Conservation (phyloP, 2,888 invertebrate species). For the Julus scandinavius region DNA sequence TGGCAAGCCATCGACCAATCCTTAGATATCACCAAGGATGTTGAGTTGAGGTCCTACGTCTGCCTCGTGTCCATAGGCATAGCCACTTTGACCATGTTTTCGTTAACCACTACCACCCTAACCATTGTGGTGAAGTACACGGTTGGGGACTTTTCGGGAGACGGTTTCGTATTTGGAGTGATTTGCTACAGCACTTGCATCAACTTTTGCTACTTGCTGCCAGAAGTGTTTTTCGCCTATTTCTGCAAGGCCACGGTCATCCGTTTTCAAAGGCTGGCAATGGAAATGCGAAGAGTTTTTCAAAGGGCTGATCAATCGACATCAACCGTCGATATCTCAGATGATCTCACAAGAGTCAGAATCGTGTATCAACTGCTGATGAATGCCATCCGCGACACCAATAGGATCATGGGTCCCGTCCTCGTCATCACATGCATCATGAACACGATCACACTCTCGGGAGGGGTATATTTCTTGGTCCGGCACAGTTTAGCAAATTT, state of each 20-base stretch:
- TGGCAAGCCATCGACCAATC: background rate
- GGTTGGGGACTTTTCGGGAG: background rate
- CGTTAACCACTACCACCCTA: background rate
- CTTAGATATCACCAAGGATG: background rate
- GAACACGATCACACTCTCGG: background rate
- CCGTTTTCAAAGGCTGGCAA: background rate
- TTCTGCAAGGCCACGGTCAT: background rate
- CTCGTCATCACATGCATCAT: constrained; percentile 19
- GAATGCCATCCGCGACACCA: background rate
- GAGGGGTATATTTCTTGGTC: background rate
- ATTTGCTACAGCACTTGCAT: background rate
- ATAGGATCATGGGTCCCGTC: constrained; percentile 41
- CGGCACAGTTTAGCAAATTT: background rate
- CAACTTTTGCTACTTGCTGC: background rate
- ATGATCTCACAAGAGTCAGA: background rate
- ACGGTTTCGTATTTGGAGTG: background rate
- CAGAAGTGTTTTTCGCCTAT: background rate
- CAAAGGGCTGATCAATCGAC: background rate
- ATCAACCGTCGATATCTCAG: background rate
- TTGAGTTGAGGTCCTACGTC: background rate
- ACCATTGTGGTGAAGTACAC: constrained; percentile 13
- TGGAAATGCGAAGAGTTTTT: background rate
- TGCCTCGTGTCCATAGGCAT: background rate
- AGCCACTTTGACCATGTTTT: background rate
- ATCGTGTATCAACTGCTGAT: constrained; percentile 50